Base-by-base conservation (phyloP, 2,797 vertebrate genomes). In the Leuciscus waleckii region DNA sequence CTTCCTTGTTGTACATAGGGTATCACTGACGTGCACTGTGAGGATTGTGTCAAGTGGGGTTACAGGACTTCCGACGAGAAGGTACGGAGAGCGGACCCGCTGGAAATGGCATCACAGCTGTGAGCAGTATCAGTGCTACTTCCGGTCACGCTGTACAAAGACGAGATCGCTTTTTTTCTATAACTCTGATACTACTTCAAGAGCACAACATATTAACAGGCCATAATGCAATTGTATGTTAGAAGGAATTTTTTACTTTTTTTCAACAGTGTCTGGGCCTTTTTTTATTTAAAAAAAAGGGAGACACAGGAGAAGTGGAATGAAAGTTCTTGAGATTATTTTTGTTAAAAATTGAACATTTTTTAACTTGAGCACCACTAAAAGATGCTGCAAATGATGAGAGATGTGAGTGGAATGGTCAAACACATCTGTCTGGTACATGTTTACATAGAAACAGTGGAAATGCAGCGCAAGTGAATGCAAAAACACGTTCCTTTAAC, bases 11-110 rank as follows among this genome's bases (percentile, higher is more conserved):
- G 43, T 70, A 78, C n/a, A 13, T 63, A 67, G 67, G 26, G 54
- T 61, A 56, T 73, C 75, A 37, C 39, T 79, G 76, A 73, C 73
- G 76, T 69, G 46, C 1, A 1, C 39, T 35, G 39, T 17, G 56
- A 51, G 71, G 32, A 67, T 6, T 37, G 73, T 83, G 71, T 83
- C 71, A 75, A 75, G 79, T 75, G 70, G 41, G 37, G 70, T 54
- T 67, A 51, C 73, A 74, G 23, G 54, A 82, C 77, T 80, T 35
- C 8, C 1, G 32, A 35, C 1, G 16, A 56, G 67, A 54, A 76
- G 10, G 23, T 26, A 51, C 7, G 16, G 35, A 26, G 23, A n/a
- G 39, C 23, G n/a, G 51, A 82, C 69, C n/a, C 43, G 35, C 32
- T 26, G 32, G 67, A 70, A 81, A 70, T 70, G 37, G 46, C 23